These are phyloP conservation scores for Agrochola macilenta DNA, from an alignment of 2,888 invertebrate species.

Conservation along the genomic window DNA sequence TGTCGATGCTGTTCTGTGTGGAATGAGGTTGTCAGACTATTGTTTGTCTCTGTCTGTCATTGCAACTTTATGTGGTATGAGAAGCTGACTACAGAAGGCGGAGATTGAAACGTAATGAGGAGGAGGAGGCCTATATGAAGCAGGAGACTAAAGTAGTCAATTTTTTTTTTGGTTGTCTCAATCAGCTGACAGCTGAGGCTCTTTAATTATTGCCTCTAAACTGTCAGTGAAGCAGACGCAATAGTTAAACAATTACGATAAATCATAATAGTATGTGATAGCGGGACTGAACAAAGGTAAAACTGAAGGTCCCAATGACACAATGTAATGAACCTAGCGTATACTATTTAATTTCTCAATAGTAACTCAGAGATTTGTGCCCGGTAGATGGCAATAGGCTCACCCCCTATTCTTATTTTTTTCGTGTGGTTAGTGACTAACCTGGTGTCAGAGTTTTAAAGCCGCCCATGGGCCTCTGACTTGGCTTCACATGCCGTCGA, in stretches of 20 bases:
- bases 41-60: slow-evolving; percentile 21
- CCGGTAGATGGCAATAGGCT: not conserved
- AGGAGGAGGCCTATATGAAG: no score
- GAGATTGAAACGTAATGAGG: not conserved
- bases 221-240: not conserved
- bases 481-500: no score
- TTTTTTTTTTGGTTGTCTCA: not conserved
- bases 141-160: no score
- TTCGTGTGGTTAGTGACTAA: no score
- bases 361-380: not conserved
- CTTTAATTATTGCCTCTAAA: not conserved
- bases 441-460: no score
- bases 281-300: not conserved
- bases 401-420: not conserved
- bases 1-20: not conserved
- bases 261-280: not conserved
- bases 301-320: not conserved
- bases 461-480: no score
- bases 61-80: not conserved
- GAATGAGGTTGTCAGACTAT: not conserved
- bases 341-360: not conserved
- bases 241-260: no score
- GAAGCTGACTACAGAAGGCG: not conserved
- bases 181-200: no score
- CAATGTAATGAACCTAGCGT: not conserved